A percentile compares a stretch with the other conserved stretches of the same genome.
Evolutionary conservation across 2,888 invertebrate genomes (phyloP).

Genomic region (Phortica okadai): DNA sequence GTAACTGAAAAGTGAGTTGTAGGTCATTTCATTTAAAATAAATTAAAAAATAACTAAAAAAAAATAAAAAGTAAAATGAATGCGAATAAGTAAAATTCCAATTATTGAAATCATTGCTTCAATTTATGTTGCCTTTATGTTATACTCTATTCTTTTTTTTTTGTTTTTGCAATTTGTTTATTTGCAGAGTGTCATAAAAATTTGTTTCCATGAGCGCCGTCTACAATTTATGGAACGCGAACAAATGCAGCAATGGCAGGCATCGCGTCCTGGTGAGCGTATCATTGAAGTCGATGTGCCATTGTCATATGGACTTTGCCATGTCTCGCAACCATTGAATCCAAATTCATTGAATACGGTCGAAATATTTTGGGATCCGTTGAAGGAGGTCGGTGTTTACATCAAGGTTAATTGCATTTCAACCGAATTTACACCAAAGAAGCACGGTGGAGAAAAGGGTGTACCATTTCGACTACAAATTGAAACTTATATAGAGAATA

Average conservation of each 20-base stretch:
- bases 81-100: background rate
- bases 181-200: constrained; percentile 87
- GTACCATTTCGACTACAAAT: constrained; percentile 97
- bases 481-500: constrained; percentile 83
- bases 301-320: constrained; percentile 92
- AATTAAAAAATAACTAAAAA: background rate
- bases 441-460: constrained; percentile 98
- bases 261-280: constrained; percentile 91
- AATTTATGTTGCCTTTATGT: constrained; percentile 14
- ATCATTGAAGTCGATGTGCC: constrained; percentile 96
- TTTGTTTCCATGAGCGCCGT: constrained; percentile 96
- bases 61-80: background rate
- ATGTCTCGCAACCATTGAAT: constrained; percentile 85
- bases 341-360: constrained; percentile 85
- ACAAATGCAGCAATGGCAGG: constrained; percentile 94
- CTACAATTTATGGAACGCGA: constrained; percentile 97
- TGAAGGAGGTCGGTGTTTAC: constrained; percentile 96
- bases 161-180: background rate
- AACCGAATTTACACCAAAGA: constrained; percentile 98
- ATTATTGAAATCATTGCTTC: background rate
- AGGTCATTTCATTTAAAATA: constrained; percentile 28
- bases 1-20: constrained; percentile 5
- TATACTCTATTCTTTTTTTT: constrained; percentile 25
- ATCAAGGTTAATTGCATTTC: constrained; percentile 98
- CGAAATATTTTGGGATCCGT: constrained; percentile 96